phyloP scores from a whole-genome alignment of 2,797 vertebrate genomes.

The Myotis daubentonii region DNA sequence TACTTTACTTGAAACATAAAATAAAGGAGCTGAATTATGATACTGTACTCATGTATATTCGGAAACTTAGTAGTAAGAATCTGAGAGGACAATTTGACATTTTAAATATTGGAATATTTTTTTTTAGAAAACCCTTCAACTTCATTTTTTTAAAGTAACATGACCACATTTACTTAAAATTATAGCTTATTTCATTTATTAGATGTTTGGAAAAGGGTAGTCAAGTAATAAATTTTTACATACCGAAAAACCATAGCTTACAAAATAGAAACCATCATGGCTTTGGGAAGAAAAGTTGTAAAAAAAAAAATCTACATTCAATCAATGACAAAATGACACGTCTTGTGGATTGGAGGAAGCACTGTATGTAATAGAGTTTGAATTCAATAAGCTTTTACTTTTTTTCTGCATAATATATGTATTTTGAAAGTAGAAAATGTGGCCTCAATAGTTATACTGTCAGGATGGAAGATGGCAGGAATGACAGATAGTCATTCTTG shows the following conservation, averaged over 20 bases:
- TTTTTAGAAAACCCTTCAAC: background rate
- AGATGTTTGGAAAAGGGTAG: background rate
- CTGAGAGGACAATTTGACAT: background rate
- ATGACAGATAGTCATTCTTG: background rate
- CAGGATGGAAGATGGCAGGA: background rate
- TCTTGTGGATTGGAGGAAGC: background rate
- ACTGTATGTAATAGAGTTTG: background rate
- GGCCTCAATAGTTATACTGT: background rate
- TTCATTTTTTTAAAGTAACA: background rate
- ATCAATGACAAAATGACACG: slow-evolving; percentile 3
- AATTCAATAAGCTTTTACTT: slow-evolving; percentile 14
- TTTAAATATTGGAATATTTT: background rate
- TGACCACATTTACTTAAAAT: background rate
- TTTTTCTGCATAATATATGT: background rate
- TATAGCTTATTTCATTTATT: background rate
- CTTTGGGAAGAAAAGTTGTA: background rate
- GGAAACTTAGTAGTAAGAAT: background rate
- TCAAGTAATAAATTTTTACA: background rate
- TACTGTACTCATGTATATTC: background rate
- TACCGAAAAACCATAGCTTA: background rate
- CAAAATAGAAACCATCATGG: background rate
- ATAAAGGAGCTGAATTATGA: background rate
- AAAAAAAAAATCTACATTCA: background rate
- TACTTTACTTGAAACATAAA: background rate
- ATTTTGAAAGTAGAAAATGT: slow-evolving; percentile 27